Base-by-base conservation (phyloP, 2,113 vertebrate species). In the Muscicapa adusta region DNA sequence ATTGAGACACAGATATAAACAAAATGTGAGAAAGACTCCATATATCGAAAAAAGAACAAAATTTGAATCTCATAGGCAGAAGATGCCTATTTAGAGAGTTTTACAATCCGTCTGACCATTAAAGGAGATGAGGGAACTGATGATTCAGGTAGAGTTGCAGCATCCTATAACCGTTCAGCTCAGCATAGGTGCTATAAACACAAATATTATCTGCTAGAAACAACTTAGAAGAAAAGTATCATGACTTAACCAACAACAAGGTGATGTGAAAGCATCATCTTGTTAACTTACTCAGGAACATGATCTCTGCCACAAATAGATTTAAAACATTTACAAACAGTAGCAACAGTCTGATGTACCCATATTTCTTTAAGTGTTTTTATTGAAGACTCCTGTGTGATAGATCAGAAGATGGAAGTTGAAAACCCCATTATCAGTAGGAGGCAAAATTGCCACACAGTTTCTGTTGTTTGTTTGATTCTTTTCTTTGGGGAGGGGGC, bases 401-500 rank as follows among this genome's bases (percentile, higher is more conserved):
- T 68, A 19, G 26, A 34, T 50, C 71, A 22, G 42, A 86, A 87
- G 18, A 85, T 14, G 22, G 63, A 87, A 74, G 12, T 14, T 82
- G 61, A 57, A 88, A 94, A 82, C 22, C 22, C 15, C 15, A 23
- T 85, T 78, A 50, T 48, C 34, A 54, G 36, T 25, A 54, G 57
- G 34, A 85, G 20, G 38, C 3, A 89, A 86, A 89, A 57, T 12
- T 83, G 24, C 31, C 16, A 28, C 1, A 3, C 8, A 8, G 6
- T 53, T 84, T 51, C 10, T 38, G 13, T 24, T 74, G 29, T 29
- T 63, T 38, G 5, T 50, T 34, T 43, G 31, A 9, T 12, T n/a
- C 9, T 33, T 28, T 61, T 34, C 14, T 28, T 48, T 72, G 34
- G 50, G 5, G 43, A 45, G 0, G 4, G 2, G 0, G 9, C 1